A percentile compares a stretch with the other conserved stretches of the same genome.
phyloP scores from a whole-genome alignment of 2,113 vertebrate genomes.

The Callaeas wilsoni region DNA sequence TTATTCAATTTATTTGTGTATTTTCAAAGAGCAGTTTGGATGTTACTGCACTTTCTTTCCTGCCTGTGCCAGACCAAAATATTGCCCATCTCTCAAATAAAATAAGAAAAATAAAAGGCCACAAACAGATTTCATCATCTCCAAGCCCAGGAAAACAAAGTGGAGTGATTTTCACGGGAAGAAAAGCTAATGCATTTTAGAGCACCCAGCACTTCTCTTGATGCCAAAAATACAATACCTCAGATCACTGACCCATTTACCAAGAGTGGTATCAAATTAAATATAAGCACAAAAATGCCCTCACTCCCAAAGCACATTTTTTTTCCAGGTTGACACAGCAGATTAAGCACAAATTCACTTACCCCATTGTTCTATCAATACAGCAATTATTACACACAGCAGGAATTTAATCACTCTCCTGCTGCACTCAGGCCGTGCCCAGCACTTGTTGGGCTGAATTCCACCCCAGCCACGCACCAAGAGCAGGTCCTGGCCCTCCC shows the following conservation, averaged over 20 bases:
- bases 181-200: neutral
- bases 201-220: neutral
- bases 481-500: neutral
- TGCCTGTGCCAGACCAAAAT: neutral
- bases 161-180: neutral
- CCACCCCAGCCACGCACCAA: neutral
- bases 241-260: conserved; percentile 23
- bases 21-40: neutral
- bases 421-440: neutral
- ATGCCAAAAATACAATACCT: neutral
- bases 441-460: neutral
- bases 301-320: neutral
- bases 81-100: neutral
- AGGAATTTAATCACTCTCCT: conserved; percentile 23
- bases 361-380: neutral
- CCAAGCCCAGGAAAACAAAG: neutral
- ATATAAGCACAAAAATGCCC: neutral
- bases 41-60: neutral
- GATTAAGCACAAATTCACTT: conserved; percentile 28
- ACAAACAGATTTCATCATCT: neutral
- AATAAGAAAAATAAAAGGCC: too few species aligned
- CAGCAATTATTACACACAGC: conserved; percentile 43
- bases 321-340: neutral
- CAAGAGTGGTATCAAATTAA: neutral
- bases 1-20: neutral